Evolutionary conservation across 2,797 vertebrate genomes (phyloP).

Genomic region (Anas capensis): DNA sequence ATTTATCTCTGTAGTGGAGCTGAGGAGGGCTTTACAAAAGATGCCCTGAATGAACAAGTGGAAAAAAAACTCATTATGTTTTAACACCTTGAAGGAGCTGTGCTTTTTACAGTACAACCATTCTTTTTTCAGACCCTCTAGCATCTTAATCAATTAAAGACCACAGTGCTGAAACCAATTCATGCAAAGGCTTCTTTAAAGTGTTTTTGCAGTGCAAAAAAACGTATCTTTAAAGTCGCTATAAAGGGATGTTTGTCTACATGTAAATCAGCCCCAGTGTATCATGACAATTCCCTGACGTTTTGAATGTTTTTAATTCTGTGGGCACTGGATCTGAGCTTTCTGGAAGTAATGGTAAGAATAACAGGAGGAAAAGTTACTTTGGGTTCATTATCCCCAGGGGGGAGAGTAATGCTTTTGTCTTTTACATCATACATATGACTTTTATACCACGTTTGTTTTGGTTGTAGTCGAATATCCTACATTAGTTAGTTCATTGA

Average conservation of each 20-base stretch:
- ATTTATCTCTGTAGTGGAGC: not conserved
- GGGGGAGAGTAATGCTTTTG: not conserved
- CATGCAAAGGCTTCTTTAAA: not conserved
- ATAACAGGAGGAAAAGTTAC: not conserved
- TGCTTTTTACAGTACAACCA: not conserved
- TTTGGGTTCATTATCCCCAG: not conserved
- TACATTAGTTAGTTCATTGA: not conserved
- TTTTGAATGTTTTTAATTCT: not conserved
- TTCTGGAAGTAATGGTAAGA: not conserved
- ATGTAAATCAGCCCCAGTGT: not conserved
- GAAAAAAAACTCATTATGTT: conserved; percentile 70
- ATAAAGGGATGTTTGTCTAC: not conserved
- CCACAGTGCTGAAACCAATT: not conserved
- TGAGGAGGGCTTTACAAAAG: not conserved
- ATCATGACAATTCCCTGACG: not conserved
- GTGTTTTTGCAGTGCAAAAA: not conserved
- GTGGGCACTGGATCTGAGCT: not conserved
- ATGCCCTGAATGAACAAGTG: conserved; percentile 11
- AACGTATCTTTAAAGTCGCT: not conserved
- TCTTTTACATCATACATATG: not conserved
- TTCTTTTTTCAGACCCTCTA: conserved; percentile 13
- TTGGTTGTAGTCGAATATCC: not conserved
- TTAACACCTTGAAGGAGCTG: conserved; percentile 47
- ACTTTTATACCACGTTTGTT: not conserved
- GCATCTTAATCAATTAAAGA: conserved; percentile 49